Percentiles rank a stretch among this genome's conserved stretches.
phyloP scores from a whole-genome alignment of 2,113 vertebrate genomes.

The Cynopterus brachyotis region DNA sequence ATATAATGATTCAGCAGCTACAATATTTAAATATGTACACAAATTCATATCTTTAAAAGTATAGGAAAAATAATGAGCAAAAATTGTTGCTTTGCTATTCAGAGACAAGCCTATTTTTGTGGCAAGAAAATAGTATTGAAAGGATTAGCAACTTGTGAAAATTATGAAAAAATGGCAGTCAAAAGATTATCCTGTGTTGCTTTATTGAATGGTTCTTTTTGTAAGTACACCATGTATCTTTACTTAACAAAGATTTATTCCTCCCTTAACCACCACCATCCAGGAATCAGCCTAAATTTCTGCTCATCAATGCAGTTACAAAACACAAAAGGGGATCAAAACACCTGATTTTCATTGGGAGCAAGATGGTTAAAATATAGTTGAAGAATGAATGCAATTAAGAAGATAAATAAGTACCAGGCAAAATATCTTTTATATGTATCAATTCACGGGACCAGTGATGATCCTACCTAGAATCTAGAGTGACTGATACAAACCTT shows the following conservation, averaged over 20 bases:
- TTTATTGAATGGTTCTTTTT: conserved; percentile 8
- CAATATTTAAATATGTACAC: conserved; percentile 55
- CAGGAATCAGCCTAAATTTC: not conserved
- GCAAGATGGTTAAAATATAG: not conserved
- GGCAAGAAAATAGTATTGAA: conserved; percentile 50
- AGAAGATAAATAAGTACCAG: not conserved
- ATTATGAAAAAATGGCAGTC: conserved; percentile 4
- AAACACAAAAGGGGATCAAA: not conserved
- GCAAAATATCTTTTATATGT: not conserved
- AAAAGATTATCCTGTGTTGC: not conserved
- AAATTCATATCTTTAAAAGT: conserved; percentile 55
- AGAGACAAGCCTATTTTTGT: conserved; percentile 17
- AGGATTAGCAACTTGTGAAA: not conserved
- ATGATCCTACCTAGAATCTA: not conserved
- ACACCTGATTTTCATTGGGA: not conserved
- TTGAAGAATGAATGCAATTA: not conserved
- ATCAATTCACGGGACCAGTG: not conserved
- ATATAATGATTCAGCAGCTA: conserved; percentile 57
- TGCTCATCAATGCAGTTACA: not conserved
- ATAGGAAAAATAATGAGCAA: conserved; percentile 45
- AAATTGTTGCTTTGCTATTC: conserved; percentile 62
- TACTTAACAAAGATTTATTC: conserved; percentile 11
- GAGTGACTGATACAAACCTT: not conserved
- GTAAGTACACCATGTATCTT: not conserved
- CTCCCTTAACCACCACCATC: not conserved